Evolutionary conservation across 2,888 invertebrate genomes (phyloP).

Genomic region (Teleiodes luculella): DNA sequence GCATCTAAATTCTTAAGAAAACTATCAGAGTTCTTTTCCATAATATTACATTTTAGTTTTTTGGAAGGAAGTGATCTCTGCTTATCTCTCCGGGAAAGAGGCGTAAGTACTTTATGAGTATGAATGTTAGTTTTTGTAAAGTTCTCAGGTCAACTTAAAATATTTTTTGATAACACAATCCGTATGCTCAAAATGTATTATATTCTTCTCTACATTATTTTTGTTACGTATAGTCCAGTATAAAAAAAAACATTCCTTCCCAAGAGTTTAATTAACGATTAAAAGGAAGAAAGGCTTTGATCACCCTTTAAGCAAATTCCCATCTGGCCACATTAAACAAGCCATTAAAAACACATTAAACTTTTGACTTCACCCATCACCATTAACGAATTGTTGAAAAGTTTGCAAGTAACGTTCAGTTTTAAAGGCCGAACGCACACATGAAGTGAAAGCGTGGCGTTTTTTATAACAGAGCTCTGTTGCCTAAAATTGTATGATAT

Average conservation of each 20-base stretch:
- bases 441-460: neutral
- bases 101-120: no score
- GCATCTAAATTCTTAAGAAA: no score
- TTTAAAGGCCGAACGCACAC: constrained; percentile 3
- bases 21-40: no score
- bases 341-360: constrained; percentile 18
- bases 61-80: no score
- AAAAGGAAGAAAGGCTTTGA: neutral
- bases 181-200: no score
- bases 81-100: no score
- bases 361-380: constrained; percentile 16
- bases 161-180: no score
- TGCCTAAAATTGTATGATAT: no score
- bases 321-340: constrained; percentile 15
- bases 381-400: constrained; percentile 19
- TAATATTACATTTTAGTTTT: no score
- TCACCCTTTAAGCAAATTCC: constrained; percentile 6
- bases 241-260: neutral
- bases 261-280: neutral
- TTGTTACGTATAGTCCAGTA: neutral
- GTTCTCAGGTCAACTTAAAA: no score
- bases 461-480: neutral
- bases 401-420: constrained; percentile 9
- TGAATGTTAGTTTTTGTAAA: no score
- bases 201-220: no score